These are phyloP conservation scores for Harlomillsia oculata DNA, from an alignment of 1,140 invertebrate species.

Conservation along the genomic window DNA sequence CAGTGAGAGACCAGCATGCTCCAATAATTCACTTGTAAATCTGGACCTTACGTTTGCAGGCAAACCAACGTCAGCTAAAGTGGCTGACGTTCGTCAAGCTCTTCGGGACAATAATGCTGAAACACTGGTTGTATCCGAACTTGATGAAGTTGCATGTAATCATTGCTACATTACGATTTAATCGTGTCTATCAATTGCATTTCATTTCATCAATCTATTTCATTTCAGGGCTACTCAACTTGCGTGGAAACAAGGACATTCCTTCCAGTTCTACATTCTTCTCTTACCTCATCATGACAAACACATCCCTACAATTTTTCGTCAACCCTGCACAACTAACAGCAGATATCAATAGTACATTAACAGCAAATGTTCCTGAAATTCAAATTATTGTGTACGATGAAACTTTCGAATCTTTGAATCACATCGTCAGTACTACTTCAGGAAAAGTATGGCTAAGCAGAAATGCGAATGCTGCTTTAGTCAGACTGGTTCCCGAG, in stretches of 20 bases:
- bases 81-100: constrained; percentile 53
- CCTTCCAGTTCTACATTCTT: constrained; percentile 95
- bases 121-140: constrained; percentile 63
- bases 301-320: constrained; percentile 57
- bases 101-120: constrained; percentile 61
- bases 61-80: constrained; percentile 55
- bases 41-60: constrained; percentile 46
- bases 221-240: constrained; percentile 70
- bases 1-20: constrained; percentile 47
- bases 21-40: constrained; percentile 45
- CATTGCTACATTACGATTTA: constrained; percentile 32
- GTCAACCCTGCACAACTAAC: constrained; percentile 51
- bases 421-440: background rate
- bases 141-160: constrained; percentile 84
- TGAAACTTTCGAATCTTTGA: background rate
- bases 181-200: too few relatives aligned
- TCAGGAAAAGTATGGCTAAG: constrained; percentile 21
- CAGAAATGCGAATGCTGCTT: constrained; percentile 25
- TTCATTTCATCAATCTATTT: constrained; percentile 10
- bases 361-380: background rate
- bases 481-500: background rate
- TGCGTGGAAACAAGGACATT: constrained; percentile 81
- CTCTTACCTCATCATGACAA: constrained; percentile 64
- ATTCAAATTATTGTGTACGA: background rate
- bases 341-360: background rate